Base-by-base conservation (phyloP, 2,797 vertebrate species). In the Remorina albescens region DNA sequence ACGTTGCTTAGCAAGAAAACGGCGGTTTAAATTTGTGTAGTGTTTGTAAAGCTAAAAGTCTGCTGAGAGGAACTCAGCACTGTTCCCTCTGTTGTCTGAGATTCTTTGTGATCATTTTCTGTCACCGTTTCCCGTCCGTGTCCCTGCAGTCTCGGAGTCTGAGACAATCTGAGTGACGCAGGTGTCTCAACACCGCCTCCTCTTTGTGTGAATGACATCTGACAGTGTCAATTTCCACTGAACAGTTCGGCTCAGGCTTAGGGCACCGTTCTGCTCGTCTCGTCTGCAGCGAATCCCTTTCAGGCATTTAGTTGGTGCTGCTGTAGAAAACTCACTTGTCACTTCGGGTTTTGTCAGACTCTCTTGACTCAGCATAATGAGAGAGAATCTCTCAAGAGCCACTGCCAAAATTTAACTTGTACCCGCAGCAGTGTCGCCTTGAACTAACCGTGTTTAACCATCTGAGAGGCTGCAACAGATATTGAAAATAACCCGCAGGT, bases 361-460 rank as follows among this genome's bases (percentile, higher is more conserved):
- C 54, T 64, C 76, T 79, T 61, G 78, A 86, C 75, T 78, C 81
- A 67, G 77, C 80, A 76, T 85, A 88, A 86, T 84, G 78, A 84
- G 54, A 56, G 50, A 49, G 61, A 59, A 42, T 64, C 71, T 79
- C 51, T 78, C 66, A 64, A 81, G 30, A 83, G 63, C 62, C 66
- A 13, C 67, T 8, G 30, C 67, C 34, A 39, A 66, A 84, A 74
- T 68, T 8, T n/a, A 54, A 61, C 76, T 46, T 26, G 73, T 25
- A 44, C 55, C 56, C 21, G 12, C 8, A 57, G 46, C 57, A 57
- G 41, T 1, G 59, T 57, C 41, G 82, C 36, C 74, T 83, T 64
- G 54, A 86, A 82, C 74, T 70, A 28, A 73, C 62, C 41, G 67
- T 73, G 82, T 78, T 84, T 76, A 87, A 88, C 67, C 62, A 47